Percentiles rank a stretch among this genome's conserved stretches.
phyloP scores from a whole-genome alignment of 2,888 invertebrate genomes.

The Nematopogon swammerdamellus region DNA sequence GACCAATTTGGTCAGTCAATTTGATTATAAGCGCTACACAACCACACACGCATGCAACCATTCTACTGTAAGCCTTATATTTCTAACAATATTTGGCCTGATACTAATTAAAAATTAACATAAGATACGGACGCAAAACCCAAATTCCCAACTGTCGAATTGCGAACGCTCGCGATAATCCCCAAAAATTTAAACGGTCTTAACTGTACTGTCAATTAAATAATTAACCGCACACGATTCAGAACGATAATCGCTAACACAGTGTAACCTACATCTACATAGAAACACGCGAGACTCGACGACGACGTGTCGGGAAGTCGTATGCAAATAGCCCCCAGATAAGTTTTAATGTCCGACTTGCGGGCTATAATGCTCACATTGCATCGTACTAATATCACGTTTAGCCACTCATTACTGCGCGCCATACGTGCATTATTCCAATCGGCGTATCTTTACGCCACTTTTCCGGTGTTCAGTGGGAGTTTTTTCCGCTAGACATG shows the following conservation, averaged over 20 bases:
- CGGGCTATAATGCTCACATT: conserved; percentile 42
- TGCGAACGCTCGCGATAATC: neutral
- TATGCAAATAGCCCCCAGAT: conserved; percentile 50
- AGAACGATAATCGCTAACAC: conserved; percentile 7
- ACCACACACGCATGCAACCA: too few species aligned
- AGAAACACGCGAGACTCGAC: conserved; percentile 23
- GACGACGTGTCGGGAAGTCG: conserved; percentile 36
- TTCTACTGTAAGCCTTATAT: too few species aligned
- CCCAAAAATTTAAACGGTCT: neutral
- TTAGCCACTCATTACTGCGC: conserved; percentile 49
- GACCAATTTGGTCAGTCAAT: too few species aligned
- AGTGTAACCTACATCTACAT: conserved; percentile 1
- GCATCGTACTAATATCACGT: conserved; percentile 51
- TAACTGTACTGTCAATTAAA: conserved; percentile 9
- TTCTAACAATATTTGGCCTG: too few species aligned
- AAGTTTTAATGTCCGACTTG: conserved; percentile 49
- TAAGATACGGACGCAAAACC: too few species aligned
- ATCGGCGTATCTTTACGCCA: conserved; percentile 36
- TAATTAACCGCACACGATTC: conserved; percentile 11
- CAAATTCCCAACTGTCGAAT: neutral
- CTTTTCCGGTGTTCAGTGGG: conserved; percentile 24
- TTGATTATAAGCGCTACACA: too few species aligned
- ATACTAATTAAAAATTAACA: too few species aligned
- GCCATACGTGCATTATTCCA: conserved; percentile 28
- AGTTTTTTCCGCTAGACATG: too few species aligned